A percentile compares a stretch with the other conserved stretches of the same genome.
These are phyloP conservation scores for Stigmatopora nigra DNA, from an alignment of 2,113 vertebrate genomes.

Conservation along the genomic window DNA sequence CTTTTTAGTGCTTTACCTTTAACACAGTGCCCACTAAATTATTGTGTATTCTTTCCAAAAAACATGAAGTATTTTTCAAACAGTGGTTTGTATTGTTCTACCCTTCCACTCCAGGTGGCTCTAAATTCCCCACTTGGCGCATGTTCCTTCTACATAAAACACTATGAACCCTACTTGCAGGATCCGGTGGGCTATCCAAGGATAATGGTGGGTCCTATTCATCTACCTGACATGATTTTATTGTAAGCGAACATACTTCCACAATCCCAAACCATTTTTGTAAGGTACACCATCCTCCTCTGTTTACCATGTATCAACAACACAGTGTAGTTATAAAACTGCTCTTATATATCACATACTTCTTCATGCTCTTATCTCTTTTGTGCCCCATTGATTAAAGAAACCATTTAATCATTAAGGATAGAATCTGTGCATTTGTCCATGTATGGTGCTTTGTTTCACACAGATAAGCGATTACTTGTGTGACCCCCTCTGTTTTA, in stretches of 20 bases:
- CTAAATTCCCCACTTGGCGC: constrained; percentile 78
- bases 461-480: constrained; percentile 40
- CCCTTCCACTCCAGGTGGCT: constrained; percentile 66
- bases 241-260: no score
- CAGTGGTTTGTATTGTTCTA: not conserved
- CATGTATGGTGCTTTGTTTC: constrained; percentile 34
- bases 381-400: constrained; percentile 35
- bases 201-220: constrained; percentile 73
- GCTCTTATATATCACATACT: constrained; percentile 24
- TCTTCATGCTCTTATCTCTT: constrained; percentile 29
- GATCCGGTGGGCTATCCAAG: constrained; percentile 84
- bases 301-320: not conserved
- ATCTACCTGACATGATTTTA: not conserved
- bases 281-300: no score
- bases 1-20: no score
- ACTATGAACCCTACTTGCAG: constrained; percentile 84
- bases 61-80: no score
- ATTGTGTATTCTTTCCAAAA: no score
- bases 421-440: constrained; percentile 39
- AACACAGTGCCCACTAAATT: no score
- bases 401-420: constrained; percentile 52
- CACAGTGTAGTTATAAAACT: not conserved
- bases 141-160: constrained; percentile 77
- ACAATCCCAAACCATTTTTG: no score
- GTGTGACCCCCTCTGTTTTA: constrained; percentile 13